These are phyloP conservation scores for Eilema griseolum DNA, from an alignment of 2,888 invertebrate species.

Conservation along the genomic window DNA sequence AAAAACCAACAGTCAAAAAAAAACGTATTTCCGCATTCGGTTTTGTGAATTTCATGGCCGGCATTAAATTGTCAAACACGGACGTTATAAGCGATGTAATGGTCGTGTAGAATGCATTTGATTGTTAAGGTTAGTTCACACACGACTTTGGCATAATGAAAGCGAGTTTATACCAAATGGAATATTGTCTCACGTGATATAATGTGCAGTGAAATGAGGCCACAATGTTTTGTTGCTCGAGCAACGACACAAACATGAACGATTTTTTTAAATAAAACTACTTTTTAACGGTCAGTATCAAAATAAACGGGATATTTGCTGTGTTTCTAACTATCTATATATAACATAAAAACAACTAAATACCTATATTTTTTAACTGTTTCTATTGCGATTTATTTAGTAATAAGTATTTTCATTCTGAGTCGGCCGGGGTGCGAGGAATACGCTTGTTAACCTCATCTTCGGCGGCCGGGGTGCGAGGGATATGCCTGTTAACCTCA, in stretches of 20 bases:
- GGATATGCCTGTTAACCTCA: no score
- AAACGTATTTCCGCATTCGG: conserved; percentile 17
- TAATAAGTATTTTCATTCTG: no score
- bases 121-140: conserved; percentile 32
- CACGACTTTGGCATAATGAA: conserved; percentile 24
- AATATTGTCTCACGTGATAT: background rate
- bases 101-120: conserved; percentile 17
- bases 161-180: conserved; percentile 1
- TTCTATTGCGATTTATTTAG: no score
- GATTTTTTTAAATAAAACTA: no score
- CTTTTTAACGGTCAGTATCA: no score
- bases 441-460: no score
- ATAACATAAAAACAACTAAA: no score
- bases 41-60: conserved; percentile 21
- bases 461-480: no score
- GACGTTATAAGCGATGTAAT: conserved; percentile 8
- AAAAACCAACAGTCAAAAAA: background rate
- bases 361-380: no score
- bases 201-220: background rate
- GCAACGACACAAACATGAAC: background rate
- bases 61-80: conserved; percentile 20
- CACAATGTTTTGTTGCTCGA: background rate
- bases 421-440: no score
- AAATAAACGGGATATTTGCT: no score
- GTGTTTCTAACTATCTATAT: no score